Evolutionary conservation across 2,888 invertebrate genomes (phyloP), one percentile per base, ranked within the genome.

Genomic region (Eupithecia dodoneata): DNA sequence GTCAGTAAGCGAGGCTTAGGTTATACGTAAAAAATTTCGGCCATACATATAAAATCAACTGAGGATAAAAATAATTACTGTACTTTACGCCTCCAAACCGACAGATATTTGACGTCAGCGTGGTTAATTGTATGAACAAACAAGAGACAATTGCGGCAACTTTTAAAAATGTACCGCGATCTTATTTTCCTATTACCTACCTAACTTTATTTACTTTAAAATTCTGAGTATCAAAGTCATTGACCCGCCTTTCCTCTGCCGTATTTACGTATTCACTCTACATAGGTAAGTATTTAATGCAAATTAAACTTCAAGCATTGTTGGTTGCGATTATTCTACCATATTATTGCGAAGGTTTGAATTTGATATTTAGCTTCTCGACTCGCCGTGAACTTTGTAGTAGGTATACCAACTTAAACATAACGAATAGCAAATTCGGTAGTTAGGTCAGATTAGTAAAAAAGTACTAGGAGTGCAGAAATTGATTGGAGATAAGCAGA

Each of bases 191-290:
- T 59, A 59, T 5, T 65, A 41, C 2, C 41, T 2, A 41, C 41
- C 12, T 65, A 41, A 65, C 41, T 13, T 2, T 66, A 44, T 55
- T 75, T 63, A 41, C 30, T n/a, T 49, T 18, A 15, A 55, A 70
- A 41, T 42, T 65, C 49, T 73, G 44, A 71, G 66, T 45, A 49
- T 59, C 30, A 6, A 71, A 59, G 75, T 76, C 73, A 73, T 63
- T 74, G 73, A 76, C 73, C 75, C 52, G 63, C 69, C 42, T 71
- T 71, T 74, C 74, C 65, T 55, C 65, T 42, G 15, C 69, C 55
- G 71, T 75, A 71, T 73, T 75, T 72, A 30, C 30, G 10, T 9
- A 72, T 72, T 70, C 74, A 44, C 49, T 45, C 70, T 72, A 70
- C 18, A 9, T n/a, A 73, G n/a, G 10, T 41, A 72, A 65, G 41